Percentiles rank a stretch among this genome's conserved stretches.
Conservation (phyloP, 2,113 vertebrate species). For the Oncorhynchus clarkii region DNA sequence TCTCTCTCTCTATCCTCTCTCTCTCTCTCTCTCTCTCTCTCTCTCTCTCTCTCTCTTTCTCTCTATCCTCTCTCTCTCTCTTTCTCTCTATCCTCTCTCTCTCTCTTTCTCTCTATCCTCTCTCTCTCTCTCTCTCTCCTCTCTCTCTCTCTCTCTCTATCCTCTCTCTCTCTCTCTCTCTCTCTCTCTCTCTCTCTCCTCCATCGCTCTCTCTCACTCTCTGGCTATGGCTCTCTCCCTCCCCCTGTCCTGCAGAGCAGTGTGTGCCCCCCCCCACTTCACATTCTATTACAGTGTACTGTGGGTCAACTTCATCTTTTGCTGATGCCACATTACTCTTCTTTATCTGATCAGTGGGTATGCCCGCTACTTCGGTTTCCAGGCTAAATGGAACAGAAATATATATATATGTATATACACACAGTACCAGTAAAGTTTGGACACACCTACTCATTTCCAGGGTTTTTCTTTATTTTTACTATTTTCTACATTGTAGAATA, state of each 20-base stretch:
- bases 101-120: background rate
- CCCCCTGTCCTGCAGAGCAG: background rate
- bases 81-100: no score
- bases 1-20: no score
- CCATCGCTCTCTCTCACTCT: no score
- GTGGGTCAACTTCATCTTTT: conserved; percentile 14
- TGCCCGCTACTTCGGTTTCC: background rate
- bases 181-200: no score
- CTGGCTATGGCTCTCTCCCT: background rate
- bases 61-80: no score
- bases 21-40: background rate
- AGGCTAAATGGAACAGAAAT: background rate
- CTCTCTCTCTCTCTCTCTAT: background rate
- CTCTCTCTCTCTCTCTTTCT: no score
- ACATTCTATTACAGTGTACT: conserved; percentile 23
- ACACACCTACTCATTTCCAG: no score
- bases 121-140: background rate
- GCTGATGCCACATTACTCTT: conserved; percentile 20
- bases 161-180: no score
- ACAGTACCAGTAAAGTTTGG: background rate
- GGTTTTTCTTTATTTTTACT: no score
- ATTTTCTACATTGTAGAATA: no score
- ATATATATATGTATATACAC: background rate
- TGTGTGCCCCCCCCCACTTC: background rate
- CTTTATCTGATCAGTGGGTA: background rate